Conservation (phyloP, 2,113 vertebrate genomes). For the Aptenodytes patagonicus region DNA sequence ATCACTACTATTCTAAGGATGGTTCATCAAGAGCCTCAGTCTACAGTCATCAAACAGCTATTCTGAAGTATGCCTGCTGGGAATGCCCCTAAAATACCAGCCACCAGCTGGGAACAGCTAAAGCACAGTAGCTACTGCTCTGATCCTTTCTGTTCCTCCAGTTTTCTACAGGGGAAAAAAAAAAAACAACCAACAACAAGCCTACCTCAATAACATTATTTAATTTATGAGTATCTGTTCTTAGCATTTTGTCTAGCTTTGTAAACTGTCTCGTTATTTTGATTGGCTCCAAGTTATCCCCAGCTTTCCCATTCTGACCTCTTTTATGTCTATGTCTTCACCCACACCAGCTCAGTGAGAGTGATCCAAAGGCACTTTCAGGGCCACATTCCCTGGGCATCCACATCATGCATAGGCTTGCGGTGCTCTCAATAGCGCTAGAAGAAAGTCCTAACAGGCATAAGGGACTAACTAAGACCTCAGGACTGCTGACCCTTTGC, state of each 20-base stretch:
- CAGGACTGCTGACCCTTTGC: background rate
- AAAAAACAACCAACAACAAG: background rate
- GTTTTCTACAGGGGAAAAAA: background rate
- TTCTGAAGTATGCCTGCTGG: background rate
- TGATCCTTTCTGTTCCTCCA: background rate
- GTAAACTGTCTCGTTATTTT: background rate
- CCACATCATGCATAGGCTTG: background rate
- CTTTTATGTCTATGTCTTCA: background rate
- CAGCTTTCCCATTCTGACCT: background rate
- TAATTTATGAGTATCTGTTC: background rate
- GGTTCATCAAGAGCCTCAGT: background rate
- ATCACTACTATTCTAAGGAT: background rate
- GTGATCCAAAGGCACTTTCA: background rate
- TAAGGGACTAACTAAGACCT: background rate
- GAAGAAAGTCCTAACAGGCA: background rate
- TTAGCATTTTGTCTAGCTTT: background rate
- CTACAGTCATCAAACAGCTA: background rate
- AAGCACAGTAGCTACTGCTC: background rate
- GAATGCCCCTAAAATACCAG: background rate
- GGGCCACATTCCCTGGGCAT: background rate
- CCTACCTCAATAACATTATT: background rate
- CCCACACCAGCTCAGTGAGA: too few species aligned
- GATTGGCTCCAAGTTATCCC: background rate
- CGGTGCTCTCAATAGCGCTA: background rate
- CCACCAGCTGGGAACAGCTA: background rate